Evolutionary conservation across 2,888 invertebrate genomes (phyloP).

Genomic region (Drosophila pseudotakahashii): DNA sequence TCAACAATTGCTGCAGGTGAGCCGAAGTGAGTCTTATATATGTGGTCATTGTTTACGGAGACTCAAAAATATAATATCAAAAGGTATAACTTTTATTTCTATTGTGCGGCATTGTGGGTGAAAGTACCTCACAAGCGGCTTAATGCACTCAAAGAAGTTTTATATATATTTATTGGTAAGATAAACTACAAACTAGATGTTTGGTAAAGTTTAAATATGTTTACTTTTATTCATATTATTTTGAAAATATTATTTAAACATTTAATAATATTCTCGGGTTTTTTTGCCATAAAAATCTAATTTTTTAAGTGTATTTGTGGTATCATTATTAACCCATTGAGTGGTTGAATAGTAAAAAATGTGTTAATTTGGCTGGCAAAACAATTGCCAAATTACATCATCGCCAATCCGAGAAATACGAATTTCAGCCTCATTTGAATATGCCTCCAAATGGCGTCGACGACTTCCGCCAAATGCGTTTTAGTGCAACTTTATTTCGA

Average conservation of each 20-base stretch:
- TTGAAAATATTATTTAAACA: not conserved
- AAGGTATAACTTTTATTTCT: conserved; percentile 59
- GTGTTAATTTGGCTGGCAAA: conserved; percentile 63
- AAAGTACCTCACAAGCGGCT: conserved; percentile 54
- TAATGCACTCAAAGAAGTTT: conserved; percentile 10
- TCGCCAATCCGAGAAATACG: conserved; percentile 10
- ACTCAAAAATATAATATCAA: conserved; percentile 47
- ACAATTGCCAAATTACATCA: conserved; percentile 66
- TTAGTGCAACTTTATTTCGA: conserved; percentile 73
- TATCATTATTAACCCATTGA: conserved; percentile 67
- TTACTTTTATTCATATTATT: not conserved
- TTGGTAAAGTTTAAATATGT: too few relatives aligned
- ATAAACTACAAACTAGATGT: too few relatives aligned
- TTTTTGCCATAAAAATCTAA: too few relatives aligned
- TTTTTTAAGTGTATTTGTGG: conserved; percentile 33
- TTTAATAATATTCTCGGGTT: too few relatives aligned
- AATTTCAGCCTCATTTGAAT: conserved; percentile 41
- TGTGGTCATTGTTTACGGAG: conserved; percentile 54
- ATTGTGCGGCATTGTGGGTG: conserved; percentile 65
- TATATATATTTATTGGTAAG: not conserved
- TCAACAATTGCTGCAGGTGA: conserved; percentile 66
- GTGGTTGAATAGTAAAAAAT: conserved; percentile 38
- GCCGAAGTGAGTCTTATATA: conserved; percentile 44
- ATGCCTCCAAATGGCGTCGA: conserved; percentile 20
- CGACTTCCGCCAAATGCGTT: conserved; percentile 61